A percentile compares a stretch with the other conserved stretches of the same genome.
Evolutionary conservation across 2,888 invertebrate species (phyloP).

Genomic region (Cremastobaeus sp.): DNA sequence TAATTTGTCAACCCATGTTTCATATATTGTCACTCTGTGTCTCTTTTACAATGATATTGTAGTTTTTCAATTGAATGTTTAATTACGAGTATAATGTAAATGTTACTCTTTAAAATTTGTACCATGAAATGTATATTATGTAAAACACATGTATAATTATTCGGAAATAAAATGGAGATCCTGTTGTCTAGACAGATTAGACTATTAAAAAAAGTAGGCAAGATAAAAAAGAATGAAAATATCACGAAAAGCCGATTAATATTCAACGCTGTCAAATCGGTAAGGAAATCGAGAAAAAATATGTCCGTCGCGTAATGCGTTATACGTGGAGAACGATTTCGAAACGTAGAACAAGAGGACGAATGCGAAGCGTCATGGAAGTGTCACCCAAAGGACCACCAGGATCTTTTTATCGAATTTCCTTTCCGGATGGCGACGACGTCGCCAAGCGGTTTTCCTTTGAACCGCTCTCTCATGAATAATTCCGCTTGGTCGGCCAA

Average conservation of each 20-base stretch:
- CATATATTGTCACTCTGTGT: too few relatives aligned
- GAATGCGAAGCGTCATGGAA: constrained; percentile 51
- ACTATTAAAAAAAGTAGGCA: background rate
- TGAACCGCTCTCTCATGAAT: constrained; percentile 70
- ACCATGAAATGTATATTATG: constrained; percentile 15
- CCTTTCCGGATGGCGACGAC: constrained; percentile 61
- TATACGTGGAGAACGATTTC: constrained; percentile 30
- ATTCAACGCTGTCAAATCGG: constrained; percentile 30
- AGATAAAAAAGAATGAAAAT: constrained; percentile 20
- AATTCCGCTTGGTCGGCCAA: constrained; percentile 69
- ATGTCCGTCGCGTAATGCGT: constrained; percentile 49
- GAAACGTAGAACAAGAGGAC: constrained; percentile 45
- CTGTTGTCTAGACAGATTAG: constrained; percentile 12
- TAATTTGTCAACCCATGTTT: too few relatives aligned
- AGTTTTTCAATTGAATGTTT: too few relatives aligned
- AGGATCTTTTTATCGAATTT: constrained; percentile 68
- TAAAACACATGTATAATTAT: constrained; percentile 12
- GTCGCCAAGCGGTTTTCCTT: constrained; percentile 66
- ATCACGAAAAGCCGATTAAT: constrained; percentile 46
- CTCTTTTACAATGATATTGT: too few relatives aligned
- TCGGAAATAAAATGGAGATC: constrained; percentile 22
- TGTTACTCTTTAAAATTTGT: background rate
- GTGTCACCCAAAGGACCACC: constrained; percentile 60
- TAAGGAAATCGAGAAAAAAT: constrained; percentile 41
- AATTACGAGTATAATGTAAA: too few relatives aligned